Conservation (phyloP, 2,888 invertebrate genomes). For the Tinea pellionella region DNA sequence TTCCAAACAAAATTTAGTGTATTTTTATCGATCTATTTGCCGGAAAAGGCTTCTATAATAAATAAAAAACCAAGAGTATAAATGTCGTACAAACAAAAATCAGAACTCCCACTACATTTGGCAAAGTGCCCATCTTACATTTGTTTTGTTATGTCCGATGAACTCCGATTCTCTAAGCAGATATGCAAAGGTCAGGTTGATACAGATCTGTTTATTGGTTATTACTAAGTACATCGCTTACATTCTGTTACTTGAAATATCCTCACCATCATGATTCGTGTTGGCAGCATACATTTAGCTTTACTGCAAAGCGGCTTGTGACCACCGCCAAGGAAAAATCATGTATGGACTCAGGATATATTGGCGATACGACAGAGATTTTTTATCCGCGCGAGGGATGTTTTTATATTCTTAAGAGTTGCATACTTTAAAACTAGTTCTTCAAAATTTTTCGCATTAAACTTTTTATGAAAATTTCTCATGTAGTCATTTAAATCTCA, state of each 20-base stretch:
- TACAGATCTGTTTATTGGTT: no score
- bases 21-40: conserved; percentile 8
- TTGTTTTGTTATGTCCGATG: not conserved
- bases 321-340: not conserved
- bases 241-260: not conserved
- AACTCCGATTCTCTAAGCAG: not conserved
- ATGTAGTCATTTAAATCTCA: not conserved
- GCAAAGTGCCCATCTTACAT: not conserved
- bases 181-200: not conserved
- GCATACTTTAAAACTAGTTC: not conserved
- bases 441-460: not conserved
- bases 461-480: not conserved
- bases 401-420: not conserved
- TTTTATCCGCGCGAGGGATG: not conserved
- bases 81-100: conserved; percentile 5
- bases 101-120: conserved; percentile 5
- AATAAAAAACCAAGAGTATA: conserved; percentile 4
- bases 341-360: not conserved
- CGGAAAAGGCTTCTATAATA: conserved; percentile 1
- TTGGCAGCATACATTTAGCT: not conserved
- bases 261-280: not conserved
- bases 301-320: not conserved
- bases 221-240: no score
- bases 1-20: not conserved
- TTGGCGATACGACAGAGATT: not conserved